Conservation (phyloP, 2,113 vertebrate genomes). For the Pseudorasbora parva region DNA sequence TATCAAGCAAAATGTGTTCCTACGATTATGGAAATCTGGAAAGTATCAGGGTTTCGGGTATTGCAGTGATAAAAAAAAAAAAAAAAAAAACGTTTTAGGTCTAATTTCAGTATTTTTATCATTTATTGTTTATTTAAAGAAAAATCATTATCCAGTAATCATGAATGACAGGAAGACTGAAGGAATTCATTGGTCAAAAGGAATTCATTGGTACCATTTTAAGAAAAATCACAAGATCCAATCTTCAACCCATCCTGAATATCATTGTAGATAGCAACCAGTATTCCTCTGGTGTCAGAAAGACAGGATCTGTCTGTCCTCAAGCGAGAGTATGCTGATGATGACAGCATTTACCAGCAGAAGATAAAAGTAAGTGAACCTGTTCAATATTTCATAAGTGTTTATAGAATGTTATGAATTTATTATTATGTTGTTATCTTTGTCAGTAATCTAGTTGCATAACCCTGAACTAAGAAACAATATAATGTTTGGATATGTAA, state of each 20-base stretch:
- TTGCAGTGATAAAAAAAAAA: no score
- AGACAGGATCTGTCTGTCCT: conserved; percentile 85
- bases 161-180: no score
- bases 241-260: not conserved
- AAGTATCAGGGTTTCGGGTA: no score
- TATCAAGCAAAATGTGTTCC: no score
- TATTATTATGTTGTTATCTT: not conserved
- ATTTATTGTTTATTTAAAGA: no score
- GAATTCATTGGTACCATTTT: no score
- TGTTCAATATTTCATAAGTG: not conserved
- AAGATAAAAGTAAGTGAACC: conserved; percentile 86
- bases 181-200: no score
- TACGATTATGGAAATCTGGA: no score
- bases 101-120: no score
- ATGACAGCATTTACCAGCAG: conserved; percentile 89
- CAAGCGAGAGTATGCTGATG: conserved; percentile 86
- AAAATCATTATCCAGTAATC: no score
- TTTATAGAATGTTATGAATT: not conserved
- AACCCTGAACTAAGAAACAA: not conserved
- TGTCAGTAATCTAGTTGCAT: not conserved
- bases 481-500: not conserved
- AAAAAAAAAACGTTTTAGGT: no score
- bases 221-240: not conserved
- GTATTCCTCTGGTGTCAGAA: conserved; percentile 89
- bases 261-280: conserved; percentile 84